Percentiles rank a stretch among this genome's conserved stretches.
Conservation (phyloP, 2,888 invertebrate species). For the Sussaba pulchella region DNA sequence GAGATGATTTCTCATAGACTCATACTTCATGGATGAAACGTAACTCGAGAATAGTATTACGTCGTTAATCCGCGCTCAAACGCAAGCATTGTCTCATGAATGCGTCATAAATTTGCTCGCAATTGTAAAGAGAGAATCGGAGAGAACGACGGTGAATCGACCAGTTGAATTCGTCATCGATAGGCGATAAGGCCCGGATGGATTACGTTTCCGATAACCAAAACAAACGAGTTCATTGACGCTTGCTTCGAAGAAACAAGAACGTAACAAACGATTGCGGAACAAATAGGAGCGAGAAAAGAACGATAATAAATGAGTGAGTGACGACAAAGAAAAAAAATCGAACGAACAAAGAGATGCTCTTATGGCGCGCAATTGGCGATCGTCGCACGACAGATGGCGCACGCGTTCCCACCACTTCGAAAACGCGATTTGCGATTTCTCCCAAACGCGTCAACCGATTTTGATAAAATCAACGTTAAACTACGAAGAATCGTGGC, state of each 20-base stretch:
- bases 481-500: no score
- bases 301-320: not conserved
- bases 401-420: no score
- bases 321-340: conserved; percentile 5
- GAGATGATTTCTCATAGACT: conserved; percentile 14
- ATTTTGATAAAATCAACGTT: no score
- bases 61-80: conserved; percentile 4
- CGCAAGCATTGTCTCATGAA: conserved; percentile 20
- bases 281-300: conserved; percentile 3
- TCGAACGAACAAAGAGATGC: no score
- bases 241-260: not conserved
- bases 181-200: conserved; percentile 17
- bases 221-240: conserved; percentile 54
- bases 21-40: not conserved
- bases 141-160: conserved; percentile 6
- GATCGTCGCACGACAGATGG: no score
- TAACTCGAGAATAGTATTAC: not conserved
- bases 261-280: not conserved
- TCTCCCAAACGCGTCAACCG: no score
- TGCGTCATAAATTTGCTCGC: conserved; percentile 13
- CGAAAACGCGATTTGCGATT: no score
- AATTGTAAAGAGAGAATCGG: not conserved
- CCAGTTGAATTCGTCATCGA: conserved; percentile 29
- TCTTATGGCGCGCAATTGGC: no score
- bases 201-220: conserved; percentile 29